phyloP scores from a whole-genome alignment of 1,140 invertebrate species.

The Tenebrio molitor region DNA sequence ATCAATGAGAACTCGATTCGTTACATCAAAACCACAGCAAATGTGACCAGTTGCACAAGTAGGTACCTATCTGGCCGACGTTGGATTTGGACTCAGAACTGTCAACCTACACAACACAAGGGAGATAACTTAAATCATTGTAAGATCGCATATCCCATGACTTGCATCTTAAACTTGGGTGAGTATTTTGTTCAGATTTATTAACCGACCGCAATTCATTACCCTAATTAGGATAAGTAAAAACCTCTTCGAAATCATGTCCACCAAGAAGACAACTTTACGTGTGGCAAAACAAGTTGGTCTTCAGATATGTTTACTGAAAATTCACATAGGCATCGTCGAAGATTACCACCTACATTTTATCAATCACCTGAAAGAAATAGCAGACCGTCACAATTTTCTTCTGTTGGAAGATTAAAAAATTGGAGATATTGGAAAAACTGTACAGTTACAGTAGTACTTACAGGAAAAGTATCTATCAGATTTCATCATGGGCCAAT shows the following conservation, averaged over 20 bases:
- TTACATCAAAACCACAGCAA: conserved; percentile 92
- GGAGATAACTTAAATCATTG: no score
- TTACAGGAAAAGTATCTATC: conserved; percentile 81
- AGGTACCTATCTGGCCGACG: conserved; percentile 92
- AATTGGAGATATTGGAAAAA: conserved; percentile 97
- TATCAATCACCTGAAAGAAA: conserved; percentile 72
- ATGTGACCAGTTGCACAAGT: conserved; percentile 97
- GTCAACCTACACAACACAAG: no score
- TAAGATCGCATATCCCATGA: no score
- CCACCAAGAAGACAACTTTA: conserved; percentile 86
- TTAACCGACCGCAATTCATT: no score
- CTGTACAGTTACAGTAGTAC: conserved; percentile 89
- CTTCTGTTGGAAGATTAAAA: conserved; percentile 97
- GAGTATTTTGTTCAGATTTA: no score
- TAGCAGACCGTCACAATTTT: conserved; percentile 87
- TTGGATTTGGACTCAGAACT: conserved; percentile 88
- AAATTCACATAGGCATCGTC: conserved; percentile 93
- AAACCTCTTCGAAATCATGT: conserved; percentile 84
- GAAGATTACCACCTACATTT: conserved; percentile 82
- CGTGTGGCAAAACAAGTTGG: conserved; percentile 87
- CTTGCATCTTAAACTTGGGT: no score
- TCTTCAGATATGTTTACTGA: conserved; percentile 89
- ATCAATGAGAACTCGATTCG: conserved; percentile 87
- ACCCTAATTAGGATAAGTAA: no score
- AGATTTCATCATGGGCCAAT: conserved; percentile 90